A percentile compares a stretch with the other conserved stretches of the same genome.
Conservation (phyloP, 2,797 vertebrate species). For the Neosalanx taihuensis region DNA sequence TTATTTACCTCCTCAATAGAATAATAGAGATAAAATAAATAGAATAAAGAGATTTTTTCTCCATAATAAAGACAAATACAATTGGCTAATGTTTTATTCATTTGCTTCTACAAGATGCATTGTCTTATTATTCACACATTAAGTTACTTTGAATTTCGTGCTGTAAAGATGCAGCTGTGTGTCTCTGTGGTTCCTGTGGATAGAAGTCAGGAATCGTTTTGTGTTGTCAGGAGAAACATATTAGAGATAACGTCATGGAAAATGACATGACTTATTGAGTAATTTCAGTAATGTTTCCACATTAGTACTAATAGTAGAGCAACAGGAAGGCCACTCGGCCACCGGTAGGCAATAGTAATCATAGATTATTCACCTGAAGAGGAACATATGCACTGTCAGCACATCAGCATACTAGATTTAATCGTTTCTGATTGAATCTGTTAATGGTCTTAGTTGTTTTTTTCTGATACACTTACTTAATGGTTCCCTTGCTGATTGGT, state of each 20-base stretch:
- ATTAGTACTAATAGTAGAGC: background rate
- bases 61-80: background rate
- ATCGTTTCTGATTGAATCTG: background rate
- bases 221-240: background rate
- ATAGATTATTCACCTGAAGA: background rate
- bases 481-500: background rate
- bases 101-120: background rate
- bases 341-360: background rate
- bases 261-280: background rate
- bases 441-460: background rate
- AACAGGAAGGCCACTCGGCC: no score
- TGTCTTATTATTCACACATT: background rate
- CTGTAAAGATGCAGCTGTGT: no score
- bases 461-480: background rate
- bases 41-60: no score
- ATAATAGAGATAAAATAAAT: no score
- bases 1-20: no score
- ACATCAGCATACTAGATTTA: background rate
- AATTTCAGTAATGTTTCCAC: background rate
- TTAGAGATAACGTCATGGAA: slow-evolving; percentile 10
- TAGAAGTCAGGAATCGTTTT: no score
- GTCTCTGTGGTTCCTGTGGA: slow-evolving; percentile 4
- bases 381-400: background rate
- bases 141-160: background rate
- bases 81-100: background rate